phyloP scores from a whole-genome alignment of 2,888 invertebrate species.

The Eulithis testata region DNA sequence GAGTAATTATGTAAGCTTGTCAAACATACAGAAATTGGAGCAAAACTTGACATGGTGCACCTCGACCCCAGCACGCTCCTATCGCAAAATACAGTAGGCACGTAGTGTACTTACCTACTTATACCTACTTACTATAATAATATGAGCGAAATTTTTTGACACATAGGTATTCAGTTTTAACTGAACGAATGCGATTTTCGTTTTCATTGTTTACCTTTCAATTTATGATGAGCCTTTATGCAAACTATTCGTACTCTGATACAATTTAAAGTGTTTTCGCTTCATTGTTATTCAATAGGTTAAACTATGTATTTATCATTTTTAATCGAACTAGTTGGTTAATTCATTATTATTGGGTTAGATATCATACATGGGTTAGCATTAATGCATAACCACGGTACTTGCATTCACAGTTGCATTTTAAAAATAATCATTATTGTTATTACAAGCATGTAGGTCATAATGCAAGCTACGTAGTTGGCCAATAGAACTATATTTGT shows the following conservation, averaged over 20 bases:
- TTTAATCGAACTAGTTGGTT: no score
- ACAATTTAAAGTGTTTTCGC: not conserved
- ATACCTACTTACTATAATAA: not conserved
- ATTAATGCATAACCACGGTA: slow-evolving; percentile 40
- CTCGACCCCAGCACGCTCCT: slow-evolving; percentile 24
- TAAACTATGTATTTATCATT: not conserved
- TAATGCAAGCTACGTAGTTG: slow-evolving; percentile 51
- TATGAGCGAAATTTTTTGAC: slow-evolving; percentile 8
- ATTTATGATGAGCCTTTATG: slow-evolving; percentile 2
- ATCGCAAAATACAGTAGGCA: slow-evolving; percentile 21
- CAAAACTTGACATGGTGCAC: slow-evolving; percentile 39
- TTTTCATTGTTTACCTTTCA: not conserved
- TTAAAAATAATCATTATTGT: slow-evolving; percentile 21
- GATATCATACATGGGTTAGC: slow-evolving; percentile 43
- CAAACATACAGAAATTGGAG: slow-evolving; percentile 37
- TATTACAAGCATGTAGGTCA: slow-evolving; percentile 34
- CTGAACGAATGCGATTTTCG: slow-evolving; percentile 7
- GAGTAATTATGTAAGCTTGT: slow-evolving; percentile 39
- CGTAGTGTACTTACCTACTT: not conserved
- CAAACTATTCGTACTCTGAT: slow-evolving; percentile 2
- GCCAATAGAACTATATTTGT: slow-evolving; percentile 50
- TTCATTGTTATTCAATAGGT: not conserved
- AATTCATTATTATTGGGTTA: slow-evolving; percentile 31
- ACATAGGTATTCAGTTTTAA: slow-evolving; percentile 18
- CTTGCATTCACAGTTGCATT: slow-evolving; percentile 27